Conservation (phyloP, 2,113 vertebrate species). For the Vidua macroura region DNA sequence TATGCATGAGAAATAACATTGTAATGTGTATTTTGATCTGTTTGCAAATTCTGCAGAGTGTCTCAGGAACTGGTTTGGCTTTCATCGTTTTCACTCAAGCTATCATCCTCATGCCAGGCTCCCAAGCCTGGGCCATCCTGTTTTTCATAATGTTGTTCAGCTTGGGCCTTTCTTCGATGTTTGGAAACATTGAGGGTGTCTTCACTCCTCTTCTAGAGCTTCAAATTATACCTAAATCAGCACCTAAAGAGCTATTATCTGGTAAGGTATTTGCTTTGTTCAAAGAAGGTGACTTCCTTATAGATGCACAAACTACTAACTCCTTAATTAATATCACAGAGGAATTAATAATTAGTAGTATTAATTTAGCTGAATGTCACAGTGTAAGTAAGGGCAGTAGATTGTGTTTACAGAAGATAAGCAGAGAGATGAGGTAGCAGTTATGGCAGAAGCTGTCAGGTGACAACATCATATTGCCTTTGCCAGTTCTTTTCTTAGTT, state of each 20-base stretch:
- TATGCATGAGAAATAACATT: background rate
- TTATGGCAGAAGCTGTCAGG: background rate
- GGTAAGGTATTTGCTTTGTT: slow-evolving; percentile 71
- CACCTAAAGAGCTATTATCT: slow-evolving; percentile 80
- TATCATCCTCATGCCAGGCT: slow-evolving; percentile 83
- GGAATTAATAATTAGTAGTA: background rate
- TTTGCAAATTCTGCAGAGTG: slow-evolving; percentile 73
- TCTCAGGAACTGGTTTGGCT: slow-evolving; percentile 88
- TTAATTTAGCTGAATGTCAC: background rate
- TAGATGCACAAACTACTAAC: background rate
- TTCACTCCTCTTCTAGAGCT: slow-evolving; percentile 83
- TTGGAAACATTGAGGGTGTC: slow-evolving; percentile 87
- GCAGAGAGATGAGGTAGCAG: background rate
- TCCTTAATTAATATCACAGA: background rate
- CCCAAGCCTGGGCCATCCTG: slow-evolving; percentile 87
- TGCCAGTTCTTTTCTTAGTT: background rate
- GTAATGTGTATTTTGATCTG: background rate
- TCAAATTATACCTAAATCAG: slow-evolving; percentile 64
- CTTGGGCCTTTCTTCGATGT: slow-evolving; percentile 92
- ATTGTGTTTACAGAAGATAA: slow-evolving; percentile 8
- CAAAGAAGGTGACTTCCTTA: background rate
- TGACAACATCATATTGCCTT: background rate
- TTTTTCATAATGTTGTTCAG: slow-evolving; percentile 91
- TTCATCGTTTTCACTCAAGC: slow-evolving; percentile 91
- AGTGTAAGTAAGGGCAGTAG: background rate